Evolutionary conservation across 1,140 invertebrate species (phyloP).

Genomic region (Telenomus remus): DNA sequence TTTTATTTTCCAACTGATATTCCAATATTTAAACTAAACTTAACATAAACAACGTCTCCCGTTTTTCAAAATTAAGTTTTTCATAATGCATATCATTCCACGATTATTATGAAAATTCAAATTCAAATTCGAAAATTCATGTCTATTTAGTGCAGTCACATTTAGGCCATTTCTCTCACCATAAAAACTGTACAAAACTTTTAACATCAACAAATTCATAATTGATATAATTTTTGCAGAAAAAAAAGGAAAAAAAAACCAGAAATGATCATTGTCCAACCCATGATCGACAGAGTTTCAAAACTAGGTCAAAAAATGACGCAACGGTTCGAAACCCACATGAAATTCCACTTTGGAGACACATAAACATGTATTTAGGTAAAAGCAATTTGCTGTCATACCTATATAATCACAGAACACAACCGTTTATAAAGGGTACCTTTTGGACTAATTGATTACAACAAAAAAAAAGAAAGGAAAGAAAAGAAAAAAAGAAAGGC

Average conservation of each 20-base stretch:
- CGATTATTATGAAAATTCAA: too few species aligned
- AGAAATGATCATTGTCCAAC: conserved; percentile 12
- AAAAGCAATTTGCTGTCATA: conserved; percentile 29
- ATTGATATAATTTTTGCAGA: too few species aligned
- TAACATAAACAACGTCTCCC: too few species aligned
- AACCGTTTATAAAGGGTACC: conserved; percentile 49
- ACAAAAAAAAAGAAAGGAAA: not conserved
- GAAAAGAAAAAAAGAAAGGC: conserved; percentile 2
- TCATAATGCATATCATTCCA: too few species aligned
- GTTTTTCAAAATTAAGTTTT: too few species aligned
- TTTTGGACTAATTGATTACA: conserved; percentile 50
- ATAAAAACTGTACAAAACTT: too few species aligned
- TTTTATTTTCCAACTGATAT: too few species aligned
- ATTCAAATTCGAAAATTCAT: too few species aligned
- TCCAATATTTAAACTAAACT: too few species aligned
- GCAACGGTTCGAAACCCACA: conserved; percentile 28
- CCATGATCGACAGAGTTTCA: conserved; percentile 15
- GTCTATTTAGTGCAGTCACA: too few species aligned
- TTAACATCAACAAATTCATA: not conserved
- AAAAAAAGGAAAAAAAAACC: not conserved
- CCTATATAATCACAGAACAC: conserved; percentile 37
- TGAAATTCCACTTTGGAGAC: conserved; percentile 27
- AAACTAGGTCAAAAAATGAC: conserved; percentile 38
- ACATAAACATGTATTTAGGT: conserved; percentile 30
- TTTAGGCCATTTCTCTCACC: too few species aligned